Percentiles rank a stretch among this genome's conserved stretches.
Conservation (phyloP, 2,888 invertebrate species). For the Lutraria lutraria region DNA sequence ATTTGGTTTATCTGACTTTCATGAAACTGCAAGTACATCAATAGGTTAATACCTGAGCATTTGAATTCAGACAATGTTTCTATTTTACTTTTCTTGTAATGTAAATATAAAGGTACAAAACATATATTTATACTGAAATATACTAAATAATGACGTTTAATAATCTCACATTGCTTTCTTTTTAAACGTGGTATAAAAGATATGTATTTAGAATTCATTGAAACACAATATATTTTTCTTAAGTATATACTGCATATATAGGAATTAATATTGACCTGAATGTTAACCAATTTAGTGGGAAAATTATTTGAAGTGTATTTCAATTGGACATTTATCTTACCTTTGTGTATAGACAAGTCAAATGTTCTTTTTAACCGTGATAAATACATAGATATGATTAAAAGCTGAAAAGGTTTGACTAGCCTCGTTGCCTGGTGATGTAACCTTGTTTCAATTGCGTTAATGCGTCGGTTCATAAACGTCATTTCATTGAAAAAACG, state of each 20-base stretch:
- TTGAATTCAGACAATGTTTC: neutral
- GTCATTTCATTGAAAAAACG: neutral
- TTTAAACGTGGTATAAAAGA: neutral
- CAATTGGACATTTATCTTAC: neutral
- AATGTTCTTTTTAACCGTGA: conserved; percentile 24
- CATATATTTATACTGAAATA: neutral
- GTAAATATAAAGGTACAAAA: neutral
- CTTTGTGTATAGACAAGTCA: neutral
- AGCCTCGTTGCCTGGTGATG: conserved; percentile 8
- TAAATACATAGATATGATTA: conserved; percentile 25
- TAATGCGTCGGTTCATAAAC: neutral
- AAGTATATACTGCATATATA: neutral
- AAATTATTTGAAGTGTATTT: conserved; percentile 17
- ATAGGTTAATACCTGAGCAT: neutral
- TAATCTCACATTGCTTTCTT: neutral
- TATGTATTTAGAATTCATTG: conserved; percentile 16
- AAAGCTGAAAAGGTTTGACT: conserved; percentile 7
- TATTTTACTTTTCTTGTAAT: neutral
- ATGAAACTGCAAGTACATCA: neutral
- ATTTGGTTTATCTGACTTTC: neutral
- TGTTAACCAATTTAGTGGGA: conserved; percentile 22
- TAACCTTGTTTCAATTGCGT: neutral
- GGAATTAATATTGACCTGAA: conserved; percentile 2
- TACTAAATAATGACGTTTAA: neutral
- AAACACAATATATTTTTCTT: neutral